These are phyloP conservation scores for Machaerirhynchus nigripectus DNA, from an alignment of 2,113 vertebrate genomes.

Conservation along the genomic window DNA sequence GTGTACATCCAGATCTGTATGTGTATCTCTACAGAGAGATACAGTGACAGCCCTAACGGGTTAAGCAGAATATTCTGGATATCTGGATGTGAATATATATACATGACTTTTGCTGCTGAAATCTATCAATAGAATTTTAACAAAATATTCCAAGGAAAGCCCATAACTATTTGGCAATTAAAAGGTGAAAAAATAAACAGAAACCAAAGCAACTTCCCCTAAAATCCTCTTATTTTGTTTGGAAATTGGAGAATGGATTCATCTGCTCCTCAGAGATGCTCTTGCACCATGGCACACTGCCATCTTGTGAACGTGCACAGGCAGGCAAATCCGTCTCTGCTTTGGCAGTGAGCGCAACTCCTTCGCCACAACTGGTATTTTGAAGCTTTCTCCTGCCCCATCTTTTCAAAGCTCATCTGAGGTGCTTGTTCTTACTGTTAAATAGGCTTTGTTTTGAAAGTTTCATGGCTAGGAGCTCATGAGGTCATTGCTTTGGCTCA, in stretches of 20 bases:
- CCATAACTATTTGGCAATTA: not conserved
- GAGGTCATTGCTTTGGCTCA: not conserved
- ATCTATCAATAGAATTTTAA: not conserved
- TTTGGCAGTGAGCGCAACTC: rapidly evolving
- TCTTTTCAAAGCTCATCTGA: not conserved
- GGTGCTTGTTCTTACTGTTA: not conserved
- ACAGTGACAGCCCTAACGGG: not conserved
- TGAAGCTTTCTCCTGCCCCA: not conserved
- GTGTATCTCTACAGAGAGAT: not conserved
- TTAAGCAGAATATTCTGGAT: not conserved
- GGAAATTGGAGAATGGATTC: not conserved
- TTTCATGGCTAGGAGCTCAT: not conserved
- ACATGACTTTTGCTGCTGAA: not conserved
- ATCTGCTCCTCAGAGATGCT: not conserved
- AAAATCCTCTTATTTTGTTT: not conserved
- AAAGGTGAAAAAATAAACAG: not conserved
- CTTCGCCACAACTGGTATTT: not conserved
- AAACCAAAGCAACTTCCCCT: not conserved
- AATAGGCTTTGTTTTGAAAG: not conserved
- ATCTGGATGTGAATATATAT: not conserved
- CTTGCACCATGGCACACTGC: not conserved
- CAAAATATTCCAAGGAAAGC: not conserved
- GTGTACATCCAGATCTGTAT: not conserved
- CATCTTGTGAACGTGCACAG: not conserved
- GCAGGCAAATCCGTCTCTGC: rapidly evolving